Evolutionary conservation across 2,113 vertebrate species (phyloP).

Genomic region (Pan troglodytes): DNA sequence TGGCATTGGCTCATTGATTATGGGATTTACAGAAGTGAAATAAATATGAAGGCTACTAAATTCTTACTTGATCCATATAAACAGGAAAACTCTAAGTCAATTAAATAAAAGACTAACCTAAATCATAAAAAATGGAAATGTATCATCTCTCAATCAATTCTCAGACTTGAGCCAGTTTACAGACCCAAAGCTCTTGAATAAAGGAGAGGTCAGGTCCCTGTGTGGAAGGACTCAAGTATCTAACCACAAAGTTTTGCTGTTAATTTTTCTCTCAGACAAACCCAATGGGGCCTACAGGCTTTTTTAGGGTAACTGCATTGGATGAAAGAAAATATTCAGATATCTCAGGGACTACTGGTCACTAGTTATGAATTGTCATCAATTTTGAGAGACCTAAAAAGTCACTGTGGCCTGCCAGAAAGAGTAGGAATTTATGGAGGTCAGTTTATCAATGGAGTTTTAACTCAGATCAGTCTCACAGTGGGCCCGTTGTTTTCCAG

Average conservation of each 20-base stretch:
- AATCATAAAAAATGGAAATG: not conserved
- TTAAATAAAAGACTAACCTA: not conserved
- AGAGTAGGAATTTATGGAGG: not conserved
- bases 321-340: not conserved
- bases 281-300: not conserved
- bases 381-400: not conserved
- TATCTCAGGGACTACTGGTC: not conserved
- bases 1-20: not conserved
- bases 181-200: not conserved
- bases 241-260: not conserved
- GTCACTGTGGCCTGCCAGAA: not conserved
- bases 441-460: not conserved
- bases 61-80: not conserved
- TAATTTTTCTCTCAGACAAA: not conserved
- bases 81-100: not conserved
- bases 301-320: not conserved
- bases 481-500: not conserved
- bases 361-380: not conserved
- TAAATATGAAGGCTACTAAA: not conserved
- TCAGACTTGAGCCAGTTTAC: not conserved
- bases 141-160: not conserved
- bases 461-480: not conserved
- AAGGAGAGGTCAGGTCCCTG: not conserved
- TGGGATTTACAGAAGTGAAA: not conserved
- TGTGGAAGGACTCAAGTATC: not conserved